Evolutionary conservation across 2,113 vertebrate species (phyloP), one percentile per base, ranked within the genome.

Genomic region (Hemibagrus wyckioides): DNA sequence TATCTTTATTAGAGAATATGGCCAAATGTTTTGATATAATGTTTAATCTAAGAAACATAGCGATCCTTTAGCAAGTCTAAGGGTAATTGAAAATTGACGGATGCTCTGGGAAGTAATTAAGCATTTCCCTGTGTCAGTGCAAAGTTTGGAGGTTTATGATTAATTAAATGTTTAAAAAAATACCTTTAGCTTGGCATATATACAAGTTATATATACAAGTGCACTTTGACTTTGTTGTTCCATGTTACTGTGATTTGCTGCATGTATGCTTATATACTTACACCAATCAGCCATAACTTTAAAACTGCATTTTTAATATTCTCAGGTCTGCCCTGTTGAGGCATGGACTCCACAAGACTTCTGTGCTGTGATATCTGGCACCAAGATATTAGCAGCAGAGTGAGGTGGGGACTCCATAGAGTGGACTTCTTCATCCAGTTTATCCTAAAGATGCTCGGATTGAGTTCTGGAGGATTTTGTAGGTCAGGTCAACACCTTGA

Each of bases 41-140:
- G 19, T 30, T 84, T 59, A 28, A 81, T 87, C n/a, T 57, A 30
- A 61, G 19, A 81, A 63, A 81, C 1, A 14, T 28, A 67, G 76
- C n/a, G 4, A 87, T 80, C 59, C 57, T 39, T 84, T 63, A 79
- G 75, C 30, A 44, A 57, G 86, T 48, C 30, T 54, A 6, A 19
- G 41, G 76, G 33, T 89, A 52, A 83, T 84, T 86, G 36, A 89
- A 54, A 75, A 21, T 54, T 81, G 75, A 73, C 61, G 25, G 52
- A 77, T 77, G 84, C 61, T 82, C 84, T 77, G 15, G 73, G 63
- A 77, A 48, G 57, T 65, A 30, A 57, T 89, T 56, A 63, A 69
- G 69, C 30, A 59, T 75, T 77, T 63, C 50, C 57, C 30, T 52
- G 44, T 30, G 75, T 73, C 36, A 25, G 69, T 23, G 36, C 69